Conservation (phyloP, 2,113 vertebrate species). For the Donacobius atricapilla region DNA sequence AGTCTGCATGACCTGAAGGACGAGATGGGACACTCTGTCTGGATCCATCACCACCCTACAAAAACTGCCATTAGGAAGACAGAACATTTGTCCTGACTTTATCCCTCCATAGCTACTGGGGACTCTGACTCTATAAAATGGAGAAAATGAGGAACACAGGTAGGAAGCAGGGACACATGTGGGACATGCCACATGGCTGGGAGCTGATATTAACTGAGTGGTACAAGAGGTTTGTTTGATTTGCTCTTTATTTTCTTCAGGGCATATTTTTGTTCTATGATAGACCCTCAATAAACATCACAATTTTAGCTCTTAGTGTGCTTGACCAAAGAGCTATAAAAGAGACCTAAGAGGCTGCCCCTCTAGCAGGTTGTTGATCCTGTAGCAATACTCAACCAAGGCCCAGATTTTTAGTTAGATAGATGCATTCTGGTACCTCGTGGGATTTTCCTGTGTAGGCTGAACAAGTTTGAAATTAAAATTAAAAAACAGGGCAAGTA, state of each 20-base stretch:
- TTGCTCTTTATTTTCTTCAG: not conserved
- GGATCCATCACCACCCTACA: not conserved
- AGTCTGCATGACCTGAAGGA: not conserved
- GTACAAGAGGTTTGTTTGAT: not conserved
- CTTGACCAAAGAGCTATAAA: not conserved
- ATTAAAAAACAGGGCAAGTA: conserved; percentile 26
- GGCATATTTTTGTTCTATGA: not conserved
- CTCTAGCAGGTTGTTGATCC: not conserved
- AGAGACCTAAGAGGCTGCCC: not conserved
- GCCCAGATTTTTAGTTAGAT: not conserved
- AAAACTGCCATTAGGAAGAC: not conserved
- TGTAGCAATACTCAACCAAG: not conserved
- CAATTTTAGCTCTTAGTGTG: not conserved
- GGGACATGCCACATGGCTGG: not conserved
- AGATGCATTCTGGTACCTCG: not conserved
- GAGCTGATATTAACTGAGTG: not conserved
- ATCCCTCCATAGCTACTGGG: not conserved
- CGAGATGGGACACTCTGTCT: not conserved
- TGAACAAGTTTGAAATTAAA: conserved; percentile 47
- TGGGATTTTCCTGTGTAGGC: conserved; percentile 24
- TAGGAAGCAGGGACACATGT: not conserved
- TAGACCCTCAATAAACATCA: not conserved
- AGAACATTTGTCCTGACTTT: not conserved
- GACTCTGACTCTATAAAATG: not conserved
- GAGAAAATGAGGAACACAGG: not conserved